phyloP scores from a whole-genome alignment of 2,113 vertebrate species.

The Hyaena hyaena region DNA sequence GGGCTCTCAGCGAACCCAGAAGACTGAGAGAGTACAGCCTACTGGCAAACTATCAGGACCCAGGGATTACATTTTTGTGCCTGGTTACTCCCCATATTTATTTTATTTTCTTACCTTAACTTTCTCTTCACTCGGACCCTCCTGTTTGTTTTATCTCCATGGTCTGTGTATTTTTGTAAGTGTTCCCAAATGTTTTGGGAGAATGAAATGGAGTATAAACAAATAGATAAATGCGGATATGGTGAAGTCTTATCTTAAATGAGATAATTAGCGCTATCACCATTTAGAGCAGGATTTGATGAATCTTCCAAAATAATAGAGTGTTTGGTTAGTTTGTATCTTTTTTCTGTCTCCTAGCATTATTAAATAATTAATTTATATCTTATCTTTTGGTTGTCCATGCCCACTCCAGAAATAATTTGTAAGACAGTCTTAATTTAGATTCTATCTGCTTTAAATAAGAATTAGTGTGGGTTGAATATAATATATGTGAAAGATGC shows the following conservation, averaged over 20 bases:
- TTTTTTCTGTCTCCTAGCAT: conserved; percentile 7
- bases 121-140: neutral
- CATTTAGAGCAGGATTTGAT: conserved; percentile 33
- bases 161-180: neutral
- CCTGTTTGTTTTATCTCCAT: neutral
- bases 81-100: neutral
- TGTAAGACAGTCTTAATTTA: conserved; percentile 63
- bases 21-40: neutral
- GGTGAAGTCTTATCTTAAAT: conserved; percentile 3
- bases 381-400: conserved; percentile 50
- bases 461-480: conserved; percentile 50
- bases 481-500: conserved; percentile 10
- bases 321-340: conserved; percentile 26
- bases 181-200: neutral
- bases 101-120: conserved; percentile 23
- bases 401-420: conserved; percentile 52
- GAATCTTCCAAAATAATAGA: neutral
- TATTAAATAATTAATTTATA: conserved; percentile 66
- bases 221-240: neutral
- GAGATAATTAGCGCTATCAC: neutral
- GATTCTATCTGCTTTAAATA: conserved; percentile 56
- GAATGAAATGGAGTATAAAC: neutral
- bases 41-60: neutral
- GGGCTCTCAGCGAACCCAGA: neutral
- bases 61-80: neutral